These are phyloP conservation scores for Pyrgilauda ruficollis DNA, from an alignment of 2,113 vertebrate species.

Conservation along the genomic window DNA sequence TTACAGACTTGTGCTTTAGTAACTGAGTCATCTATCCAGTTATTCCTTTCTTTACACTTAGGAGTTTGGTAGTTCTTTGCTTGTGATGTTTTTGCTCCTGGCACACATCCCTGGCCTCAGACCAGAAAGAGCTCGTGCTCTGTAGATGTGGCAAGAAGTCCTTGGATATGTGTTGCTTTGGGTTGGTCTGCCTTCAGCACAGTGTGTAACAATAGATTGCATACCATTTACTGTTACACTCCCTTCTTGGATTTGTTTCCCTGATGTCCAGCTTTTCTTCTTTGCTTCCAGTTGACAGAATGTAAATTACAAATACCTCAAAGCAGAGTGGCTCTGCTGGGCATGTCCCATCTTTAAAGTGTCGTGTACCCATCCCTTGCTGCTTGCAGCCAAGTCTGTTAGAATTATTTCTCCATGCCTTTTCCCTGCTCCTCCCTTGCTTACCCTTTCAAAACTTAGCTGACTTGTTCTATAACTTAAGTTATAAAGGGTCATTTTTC, in stretches of 20 bases:
- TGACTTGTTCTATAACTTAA: constrained; percentile 16
- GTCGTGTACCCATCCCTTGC: background rate
- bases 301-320: background rate
- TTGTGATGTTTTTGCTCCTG: constrained; percentile 54
- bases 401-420: constrained; percentile 7
- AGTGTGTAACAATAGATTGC: background rate
- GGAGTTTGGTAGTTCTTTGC: background rate
- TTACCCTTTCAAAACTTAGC: constrained; percentile 22
- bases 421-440: constrained; percentile 16
- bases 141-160: constrained; percentile 52
- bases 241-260: background rate
- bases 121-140: constrained; percentile 16
- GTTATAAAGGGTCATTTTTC: background rate
- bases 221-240: background rate
- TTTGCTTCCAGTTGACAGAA: background rate
- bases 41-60: constrained; percentile 12
- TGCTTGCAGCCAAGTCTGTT: background rate
- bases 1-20: background rate
- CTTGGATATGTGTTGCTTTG: background rate
- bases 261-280: background rate
- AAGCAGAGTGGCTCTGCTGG: background rate
- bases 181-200: background rate
- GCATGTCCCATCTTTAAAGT: background rate
- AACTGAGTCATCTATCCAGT: constrained; percentile 19
- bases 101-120: constrained; percentile 29